Conservation (phyloP, 2,113 vertebrate genomes). For the Rallus limicola region DNA sequence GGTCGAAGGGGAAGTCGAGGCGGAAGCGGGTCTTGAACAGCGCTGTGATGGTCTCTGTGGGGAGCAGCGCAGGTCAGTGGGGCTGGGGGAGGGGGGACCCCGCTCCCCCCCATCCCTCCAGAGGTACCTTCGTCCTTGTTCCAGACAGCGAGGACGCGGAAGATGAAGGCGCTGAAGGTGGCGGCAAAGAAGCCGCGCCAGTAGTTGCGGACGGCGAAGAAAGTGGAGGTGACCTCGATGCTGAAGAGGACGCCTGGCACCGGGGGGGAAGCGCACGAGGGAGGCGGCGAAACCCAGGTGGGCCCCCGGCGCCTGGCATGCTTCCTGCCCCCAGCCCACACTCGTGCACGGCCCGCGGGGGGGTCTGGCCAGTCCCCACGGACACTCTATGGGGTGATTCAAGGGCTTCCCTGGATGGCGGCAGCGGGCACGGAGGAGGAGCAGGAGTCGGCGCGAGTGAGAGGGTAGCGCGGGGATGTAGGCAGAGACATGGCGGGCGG, state of each 20-base stretch:
- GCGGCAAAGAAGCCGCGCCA: slow-evolving; percentile 99
- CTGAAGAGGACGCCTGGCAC: slow-evolving; percentile 93
- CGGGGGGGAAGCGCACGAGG: neutral
- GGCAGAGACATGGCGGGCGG: fast-evolving
- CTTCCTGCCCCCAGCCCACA: neutral
- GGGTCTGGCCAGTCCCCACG: neutral
- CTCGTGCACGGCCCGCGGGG: neutral
- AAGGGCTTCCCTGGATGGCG: neutral
- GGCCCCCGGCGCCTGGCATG: fast-evolving
- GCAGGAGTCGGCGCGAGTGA: fast-evolving
- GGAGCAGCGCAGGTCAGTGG: neutral
- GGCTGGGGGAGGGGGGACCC: neutral
- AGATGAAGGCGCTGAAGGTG: slow-evolving; percentile 98
- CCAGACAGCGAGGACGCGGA: slow-evolving; percentile 95
- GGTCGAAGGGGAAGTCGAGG: slow-evolving; percentile 96
- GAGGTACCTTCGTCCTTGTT: slow-evolving; percentile 92
- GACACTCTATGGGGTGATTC: fast-evolving
- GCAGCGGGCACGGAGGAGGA: fast-evolving
- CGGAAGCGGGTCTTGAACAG: slow-evolving; percentile 98
- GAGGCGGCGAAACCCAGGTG: neutral
- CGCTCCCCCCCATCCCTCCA: neutral
- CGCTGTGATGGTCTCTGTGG: slow-evolving; percentile 93
- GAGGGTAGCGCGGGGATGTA: neutral
- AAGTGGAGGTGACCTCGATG: slow-evolving; percentile 98
- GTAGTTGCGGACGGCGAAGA: slow-evolving; percentile 97